Conservation (phyloP, 2,797 vertebrate genomes). For the Bradypodion pumilum region DNA sequence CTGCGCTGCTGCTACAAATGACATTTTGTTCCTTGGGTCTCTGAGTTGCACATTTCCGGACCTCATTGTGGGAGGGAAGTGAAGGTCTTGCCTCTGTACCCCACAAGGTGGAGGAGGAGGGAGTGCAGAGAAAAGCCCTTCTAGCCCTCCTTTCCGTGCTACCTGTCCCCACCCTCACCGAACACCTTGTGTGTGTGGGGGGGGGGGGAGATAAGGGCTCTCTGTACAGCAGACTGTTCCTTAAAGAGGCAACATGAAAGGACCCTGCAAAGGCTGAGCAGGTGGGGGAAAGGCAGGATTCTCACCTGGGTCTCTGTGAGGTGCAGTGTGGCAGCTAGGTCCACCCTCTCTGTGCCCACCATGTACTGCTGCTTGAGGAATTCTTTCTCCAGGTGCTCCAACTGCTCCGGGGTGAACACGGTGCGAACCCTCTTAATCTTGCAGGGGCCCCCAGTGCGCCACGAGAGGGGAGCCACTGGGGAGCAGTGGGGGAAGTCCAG, state of each 20-base stretch:
- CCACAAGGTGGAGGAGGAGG: too few relatives aligned
- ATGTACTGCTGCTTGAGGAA: constrained; percentile 81
- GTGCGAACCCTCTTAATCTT: constrained; percentile 77
- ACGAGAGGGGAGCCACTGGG: constrained; percentile 7
- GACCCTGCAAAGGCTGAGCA: too few relatives aligned
- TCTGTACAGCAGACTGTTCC: not conserved
- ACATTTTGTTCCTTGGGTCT: too few relatives aligned
- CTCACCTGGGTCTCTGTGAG: constrained; percentile 79
- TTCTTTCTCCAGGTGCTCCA: constrained; percentile 76
- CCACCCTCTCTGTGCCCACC: constrained; percentile 76
- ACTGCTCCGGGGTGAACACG: constrained; percentile 78
- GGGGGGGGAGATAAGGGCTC: too few relatives aligned
- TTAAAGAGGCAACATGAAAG: not conserved
- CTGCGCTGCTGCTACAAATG: too few relatives aligned
- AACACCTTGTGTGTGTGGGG: too few relatives aligned
- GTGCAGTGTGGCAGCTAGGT: constrained; percentile 74
- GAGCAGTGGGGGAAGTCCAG: constrained; percentile 59
- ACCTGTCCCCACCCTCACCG: not conserved
- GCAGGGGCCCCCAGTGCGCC: constrained; percentile 51
- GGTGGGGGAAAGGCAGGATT: too few relatives aligned
- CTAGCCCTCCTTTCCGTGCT: not conserved
- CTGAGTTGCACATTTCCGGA: too few relatives aligned
- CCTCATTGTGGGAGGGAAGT: too few relatives aligned
- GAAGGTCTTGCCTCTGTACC: too few relatives aligned
- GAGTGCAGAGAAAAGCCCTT: not conserved